These are phyloP conservation scores for Yponomeuta cagnagella DNA, from an alignment of 2,888 invertebrate genomes.

Conservation along the genomic window DNA sequence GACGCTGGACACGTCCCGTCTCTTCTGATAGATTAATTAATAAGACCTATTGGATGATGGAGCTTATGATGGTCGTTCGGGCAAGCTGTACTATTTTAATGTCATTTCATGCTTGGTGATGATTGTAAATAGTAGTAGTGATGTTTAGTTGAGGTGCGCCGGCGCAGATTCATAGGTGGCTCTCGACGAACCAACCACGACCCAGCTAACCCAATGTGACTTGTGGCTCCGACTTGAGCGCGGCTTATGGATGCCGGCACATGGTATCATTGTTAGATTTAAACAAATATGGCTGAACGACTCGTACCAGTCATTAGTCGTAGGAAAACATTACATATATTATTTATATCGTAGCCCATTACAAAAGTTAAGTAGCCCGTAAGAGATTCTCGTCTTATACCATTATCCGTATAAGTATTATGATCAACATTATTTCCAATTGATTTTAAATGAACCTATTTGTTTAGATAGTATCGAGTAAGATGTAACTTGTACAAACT, in stretches of 20 bases:
- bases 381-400: slow-evolving; percentile 70
- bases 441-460: slow-evolving; percentile 51
- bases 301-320: slow-evolving; percentile 65
- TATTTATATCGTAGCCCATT: slow-evolving; percentile 62
- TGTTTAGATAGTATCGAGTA: slow-evolving; percentile 50
- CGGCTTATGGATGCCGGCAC: slow-evolving; percentile 7
- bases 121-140: slow-evolving; percentile 4
- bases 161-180: not conserved
- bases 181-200: not conserved
- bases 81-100: not conserved
- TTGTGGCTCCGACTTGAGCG: not conserved
- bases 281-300: slow-evolving; percentile 59
- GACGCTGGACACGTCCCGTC: not conserved
- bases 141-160: not conserved
- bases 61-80: slow-evolving; percentile 5
- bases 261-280: slow-evolving; percentile 43
- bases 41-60: not conserved
- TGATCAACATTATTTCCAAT: slow-evolving; percentile 71
- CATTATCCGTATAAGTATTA: slow-evolving; percentile 70
- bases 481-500: slow-evolving; percentile 69
- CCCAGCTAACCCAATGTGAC: not conserved
- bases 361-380: slow-evolving; percentile 46
- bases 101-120: not conserved
- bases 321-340: slow-evolving; percentile 53
- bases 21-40: not conserved